These are phyloP conservation scores for Lasioglossum figueresi DNA, from an alignment of 2,888 invertebrate species.

Conservation along the genomic window DNA sequence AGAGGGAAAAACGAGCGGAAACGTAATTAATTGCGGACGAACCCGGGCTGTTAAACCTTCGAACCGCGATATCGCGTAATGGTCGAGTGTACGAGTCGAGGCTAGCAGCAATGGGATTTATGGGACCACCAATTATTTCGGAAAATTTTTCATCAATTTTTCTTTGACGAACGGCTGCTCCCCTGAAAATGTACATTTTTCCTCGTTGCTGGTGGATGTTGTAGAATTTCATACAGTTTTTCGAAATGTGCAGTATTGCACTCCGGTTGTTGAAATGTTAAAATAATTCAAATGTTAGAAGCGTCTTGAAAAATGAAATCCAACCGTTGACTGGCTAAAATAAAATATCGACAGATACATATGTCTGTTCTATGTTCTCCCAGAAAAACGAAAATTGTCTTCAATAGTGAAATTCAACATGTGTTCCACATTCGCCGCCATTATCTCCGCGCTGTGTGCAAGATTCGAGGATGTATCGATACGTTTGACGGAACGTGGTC, in stretches of 20 bases:
- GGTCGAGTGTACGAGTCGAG: not conserved
- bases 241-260: no score
- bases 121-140: not conserved
- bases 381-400: not conserved
- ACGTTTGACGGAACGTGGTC: not conserved
- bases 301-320: not conserved
- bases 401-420: no score
- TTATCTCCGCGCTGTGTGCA: not conserved
- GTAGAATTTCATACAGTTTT: no score
- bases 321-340: not conserved
- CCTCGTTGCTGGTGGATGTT: no score
- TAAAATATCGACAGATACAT: not conserved
- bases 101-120: not conserved
- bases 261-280: not conserved
- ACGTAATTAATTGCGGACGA: conserved; percentile 4
- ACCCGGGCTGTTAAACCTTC: not conserved
- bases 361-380: not conserved
- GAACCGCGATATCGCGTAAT: not conserved
- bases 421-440: not conserved
- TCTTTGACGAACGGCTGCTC: not conserved
- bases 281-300: not conserved
- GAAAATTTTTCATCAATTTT: not conserved
- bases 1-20: not conserved
- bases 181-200: not conserved
- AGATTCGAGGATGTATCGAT: not conserved